Percentiles rank a stretch among this genome's conserved stretches.
phyloP scores from a whole-genome alignment of 2,113 vertebrate genomes.

The Pollachius pollachius region DNA sequence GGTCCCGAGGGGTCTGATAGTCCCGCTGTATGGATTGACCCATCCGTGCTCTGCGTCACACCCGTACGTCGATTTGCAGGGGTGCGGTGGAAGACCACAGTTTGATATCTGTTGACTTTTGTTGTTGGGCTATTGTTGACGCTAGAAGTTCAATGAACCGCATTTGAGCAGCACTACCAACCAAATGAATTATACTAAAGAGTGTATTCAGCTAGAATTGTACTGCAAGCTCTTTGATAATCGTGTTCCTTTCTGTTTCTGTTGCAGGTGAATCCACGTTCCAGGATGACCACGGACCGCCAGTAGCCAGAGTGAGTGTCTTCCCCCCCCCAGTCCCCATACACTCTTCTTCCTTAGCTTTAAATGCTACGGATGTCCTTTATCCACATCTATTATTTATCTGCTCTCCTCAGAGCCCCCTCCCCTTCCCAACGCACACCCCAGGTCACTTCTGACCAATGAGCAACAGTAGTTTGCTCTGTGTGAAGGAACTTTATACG shows the following conservation, averaged over 20 bases:
- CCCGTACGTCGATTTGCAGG: too few relatives aligned
- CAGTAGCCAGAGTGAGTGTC: slow-evolving; percentile 81
- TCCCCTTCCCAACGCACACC: neutral
- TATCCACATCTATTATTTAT: neutral
- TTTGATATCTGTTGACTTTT: too few relatives aligned
- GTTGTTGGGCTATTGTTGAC: too few relatives aligned
- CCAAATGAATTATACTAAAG: too few relatives aligned
- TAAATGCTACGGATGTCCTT: neutral
- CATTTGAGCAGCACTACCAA: too few relatives aligned
- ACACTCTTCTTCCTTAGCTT: neutral
- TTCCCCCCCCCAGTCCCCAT: neutral
- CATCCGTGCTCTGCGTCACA: too few relatives aligned
- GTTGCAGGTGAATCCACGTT: slow-evolving; percentile 92
- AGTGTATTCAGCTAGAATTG: too few relatives aligned
- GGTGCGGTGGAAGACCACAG: too few relatives aligned
- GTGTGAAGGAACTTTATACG: slow-evolving; percentile 42
- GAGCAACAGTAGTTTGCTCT: slow-evolving; percentile 47
- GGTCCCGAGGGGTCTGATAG: too few relatives aligned
- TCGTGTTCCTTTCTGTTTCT: slow-evolving; percentile 15
- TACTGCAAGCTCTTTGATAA: neutral
- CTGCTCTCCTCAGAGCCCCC: neutral
- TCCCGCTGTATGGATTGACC: too few relatives aligned
- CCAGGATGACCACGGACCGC: slow-evolving; percentile 89
- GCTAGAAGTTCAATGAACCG: too few relatives aligned
- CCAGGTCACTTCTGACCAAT: slow-evolving; percentile 28